These are phyloP conservation scores for Theocolax elegans DNA, from an alignment of 1,140 invertebrate species.

Conservation along the genomic window DNA sequence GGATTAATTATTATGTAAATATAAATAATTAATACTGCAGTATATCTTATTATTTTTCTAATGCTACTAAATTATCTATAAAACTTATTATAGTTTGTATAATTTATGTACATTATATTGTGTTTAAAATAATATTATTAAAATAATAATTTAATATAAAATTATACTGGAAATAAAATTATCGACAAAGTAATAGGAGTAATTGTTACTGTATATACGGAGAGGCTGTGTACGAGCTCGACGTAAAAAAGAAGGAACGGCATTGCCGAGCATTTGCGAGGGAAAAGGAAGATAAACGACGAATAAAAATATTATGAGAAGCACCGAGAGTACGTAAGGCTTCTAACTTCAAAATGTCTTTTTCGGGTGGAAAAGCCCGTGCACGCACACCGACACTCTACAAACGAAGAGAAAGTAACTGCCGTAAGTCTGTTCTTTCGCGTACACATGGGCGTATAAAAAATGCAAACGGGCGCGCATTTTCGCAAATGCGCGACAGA, in stretches of 20 bases:
- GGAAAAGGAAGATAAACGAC: conserved; percentile 6
- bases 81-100: too few relatives aligned
- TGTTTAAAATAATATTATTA: too few relatives aligned
- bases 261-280: not conserved
- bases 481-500: not conserved
- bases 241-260: not conserved
- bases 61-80: too few relatives aligned
- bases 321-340: not conserved
- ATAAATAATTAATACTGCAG: too few relatives aligned
- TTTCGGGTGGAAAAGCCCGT: not conserved
- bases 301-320: conserved; percentile 25
- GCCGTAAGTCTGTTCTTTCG: not conserved
- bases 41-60: too few relatives aligned
- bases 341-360: conserved; percentile 8
- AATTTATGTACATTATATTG: too few relatives aligned
- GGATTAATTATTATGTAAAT: too few relatives aligned
- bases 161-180: too few relatives aligned
- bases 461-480: not conserved
- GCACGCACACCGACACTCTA: too few relatives aligned
- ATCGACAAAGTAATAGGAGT: too few relatives aligned
- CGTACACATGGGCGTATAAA: not conserved
- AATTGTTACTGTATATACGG: too few relatives aligned
- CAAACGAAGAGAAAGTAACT: not conserved
- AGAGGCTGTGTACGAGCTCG: not conserved
- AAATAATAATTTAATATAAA: too few relatives aligned